Conservation (phyloP, 2,113 vertebrate genomes). For the Psittacus erithacus region DNA sequence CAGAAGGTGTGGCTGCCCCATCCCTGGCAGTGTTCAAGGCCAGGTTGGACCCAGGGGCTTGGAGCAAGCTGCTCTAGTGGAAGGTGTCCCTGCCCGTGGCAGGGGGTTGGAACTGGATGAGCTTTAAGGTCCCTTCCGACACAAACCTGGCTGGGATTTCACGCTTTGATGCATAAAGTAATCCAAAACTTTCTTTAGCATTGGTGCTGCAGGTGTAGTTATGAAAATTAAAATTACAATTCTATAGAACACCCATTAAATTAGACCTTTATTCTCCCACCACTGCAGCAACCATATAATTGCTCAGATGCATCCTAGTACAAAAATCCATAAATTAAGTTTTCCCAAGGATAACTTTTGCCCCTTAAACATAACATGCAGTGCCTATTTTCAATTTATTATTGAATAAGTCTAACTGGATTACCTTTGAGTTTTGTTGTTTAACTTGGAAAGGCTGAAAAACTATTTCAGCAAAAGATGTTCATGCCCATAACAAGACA, state of each 20-base stretch:
- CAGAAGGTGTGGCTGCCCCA: not conserved
- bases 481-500: not conserved
- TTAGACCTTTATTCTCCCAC: not conserved
- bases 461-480: not conserved
- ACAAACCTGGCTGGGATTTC: not conserved
- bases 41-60: too few species aligned
- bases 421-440: not conserved
- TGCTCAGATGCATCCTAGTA: not conserved
- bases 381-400: not conserved
- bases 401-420: not conserved
- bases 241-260: not conserved
- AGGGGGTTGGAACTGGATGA: rapidly evolving
- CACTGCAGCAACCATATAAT: not conserved
- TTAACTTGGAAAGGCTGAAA: not conserved
- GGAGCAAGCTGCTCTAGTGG: not conserved
- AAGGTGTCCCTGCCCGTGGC: not conserved
- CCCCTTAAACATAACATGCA: not conserved
- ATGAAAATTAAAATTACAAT: not conserved
- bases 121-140: not conserved
- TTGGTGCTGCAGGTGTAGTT: not conserved
- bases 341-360: not conserved
- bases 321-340: not conserved
- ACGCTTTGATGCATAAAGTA: not conserved
- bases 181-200: not conserved
- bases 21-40: not conserved